Conservation (phyloP, 2,113 vertebrate species). For the Oreochromis spilurus region DNA sequence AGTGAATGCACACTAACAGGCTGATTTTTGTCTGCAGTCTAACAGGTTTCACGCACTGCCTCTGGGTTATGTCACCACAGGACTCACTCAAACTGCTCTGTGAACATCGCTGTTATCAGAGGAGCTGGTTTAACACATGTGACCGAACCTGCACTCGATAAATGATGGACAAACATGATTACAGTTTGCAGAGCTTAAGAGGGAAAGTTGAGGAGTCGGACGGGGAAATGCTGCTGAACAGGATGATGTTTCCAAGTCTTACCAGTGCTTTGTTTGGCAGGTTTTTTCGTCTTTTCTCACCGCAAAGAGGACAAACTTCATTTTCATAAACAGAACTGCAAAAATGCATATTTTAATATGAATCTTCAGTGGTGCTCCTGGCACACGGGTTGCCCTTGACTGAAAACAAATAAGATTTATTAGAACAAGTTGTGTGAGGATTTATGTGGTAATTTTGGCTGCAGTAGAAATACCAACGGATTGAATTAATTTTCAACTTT, state of each 20-base stretch:
- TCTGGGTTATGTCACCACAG: conserved; percentile 28
- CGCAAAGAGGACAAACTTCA: neutral
- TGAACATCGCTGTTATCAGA: neutral
- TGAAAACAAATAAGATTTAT: conserved; percentile 24
- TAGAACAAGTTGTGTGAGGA: neutral
- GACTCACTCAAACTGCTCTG: neutral
- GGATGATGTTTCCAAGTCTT: neutral
- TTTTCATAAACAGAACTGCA: conserved; percentile 1
- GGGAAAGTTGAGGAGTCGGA: neutral
- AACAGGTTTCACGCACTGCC: conserved; percentile 31
- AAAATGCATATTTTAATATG: neutral
- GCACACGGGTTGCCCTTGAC: neutral
- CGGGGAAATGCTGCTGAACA: neutral
- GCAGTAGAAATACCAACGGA: neutral
- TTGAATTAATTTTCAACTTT: neutral
- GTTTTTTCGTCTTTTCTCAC: neutral
- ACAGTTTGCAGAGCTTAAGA: neutral
- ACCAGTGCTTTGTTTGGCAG: conserved; percentile 9
- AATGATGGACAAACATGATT: neutral
- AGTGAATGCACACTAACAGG: conserved; percentile 51
- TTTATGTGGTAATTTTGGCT: conserved; percentile 4
- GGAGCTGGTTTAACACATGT: neutral
- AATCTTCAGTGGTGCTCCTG: neutral
- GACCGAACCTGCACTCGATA: neutral
- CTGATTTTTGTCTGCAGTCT: conserved; percentile 24